Conservation (phyloP, 2,113 vertebrate genomes). For the Piprites chloris region DNA sequence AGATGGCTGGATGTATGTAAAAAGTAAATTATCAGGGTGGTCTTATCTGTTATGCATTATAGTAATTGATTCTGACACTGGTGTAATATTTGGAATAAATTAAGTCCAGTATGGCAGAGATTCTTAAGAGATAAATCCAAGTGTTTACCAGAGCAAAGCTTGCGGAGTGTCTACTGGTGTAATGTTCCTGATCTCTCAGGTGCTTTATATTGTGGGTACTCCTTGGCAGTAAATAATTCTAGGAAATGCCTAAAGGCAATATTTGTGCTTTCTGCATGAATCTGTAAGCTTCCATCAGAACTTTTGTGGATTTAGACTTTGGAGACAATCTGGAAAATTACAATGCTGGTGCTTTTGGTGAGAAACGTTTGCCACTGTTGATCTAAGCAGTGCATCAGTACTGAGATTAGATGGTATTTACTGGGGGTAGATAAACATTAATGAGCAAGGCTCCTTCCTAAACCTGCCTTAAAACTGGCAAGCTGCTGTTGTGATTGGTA, state of each 20-base stretch:
- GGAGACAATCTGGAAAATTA: background rate
- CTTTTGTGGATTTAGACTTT: background rate
- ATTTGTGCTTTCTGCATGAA: background rate
- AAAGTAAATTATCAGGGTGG: constrained; percentile 54
- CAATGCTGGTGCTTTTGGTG: background rate
- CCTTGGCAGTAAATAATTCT: background rate
- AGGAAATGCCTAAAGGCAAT: background rate
- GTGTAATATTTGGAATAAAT: constrained; percentile 56
- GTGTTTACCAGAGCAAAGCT: constrained; percentile 10
- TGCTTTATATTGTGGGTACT: background rate
- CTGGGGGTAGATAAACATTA: constrained; percentile 54
- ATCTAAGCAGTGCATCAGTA: constrained; percentile 29
- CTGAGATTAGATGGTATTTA: constrained; percentile 64
- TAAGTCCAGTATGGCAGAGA: constrained; percentile 6
- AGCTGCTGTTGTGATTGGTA: constrained; percentile 54
- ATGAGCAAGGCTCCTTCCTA: constrained; percentile 55
- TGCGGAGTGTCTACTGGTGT: background rate
- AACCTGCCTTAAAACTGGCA: constrained; percentile 63
- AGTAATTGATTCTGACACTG: constrained; percentile 39
- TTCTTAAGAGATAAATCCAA: constrained; percentile 23
- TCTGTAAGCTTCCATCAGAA: background rate
- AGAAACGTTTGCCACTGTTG: background rate
- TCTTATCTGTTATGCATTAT: constrained; percentile 55
- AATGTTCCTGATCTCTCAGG: background rate
- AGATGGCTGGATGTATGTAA: constrained; percentile 92